Base-by-base conservation (phyloP, 1,140 invertebrate species). In the Plutomurus gul region DNA sequence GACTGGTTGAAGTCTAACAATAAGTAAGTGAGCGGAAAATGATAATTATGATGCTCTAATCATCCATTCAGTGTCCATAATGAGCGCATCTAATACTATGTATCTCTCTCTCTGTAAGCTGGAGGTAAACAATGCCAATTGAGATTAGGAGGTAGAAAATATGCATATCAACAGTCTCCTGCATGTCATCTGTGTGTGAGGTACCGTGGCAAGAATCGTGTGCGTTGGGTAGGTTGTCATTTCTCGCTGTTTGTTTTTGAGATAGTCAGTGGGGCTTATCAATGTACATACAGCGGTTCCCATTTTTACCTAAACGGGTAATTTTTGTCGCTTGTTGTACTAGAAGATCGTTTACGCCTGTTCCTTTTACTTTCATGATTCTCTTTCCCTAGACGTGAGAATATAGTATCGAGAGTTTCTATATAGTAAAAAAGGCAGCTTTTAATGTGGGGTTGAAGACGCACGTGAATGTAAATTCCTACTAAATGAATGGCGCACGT, bases 1-100 rank as follows among this genome's bases (percentile, higher is more conserved):
- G 56, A 30, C 27, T 65, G 16, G 56, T 11, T 65, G 30, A 33
- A 7, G 27, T 33, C 56, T n/a, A 65, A 65, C 56, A 65, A 65
- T 65, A 65, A 30, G 30, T 65, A 65, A 65, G 56, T 65, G 56
- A 65, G 56, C 56, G 56, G 56, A 65, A 65, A 65, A 65, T 65
- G 56, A 65, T 65, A 65, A 65, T 65, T 65, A 65, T 65, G 56
- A 65, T 65, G 56, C 56, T 65, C 56, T 65, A 65, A 65, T 65
- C 56, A 65, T 65, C 56, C 56, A 65, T 65, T 25, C 7, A 65
- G 56, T 65, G 56, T 65, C 56, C 13, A 27, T 65, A 65, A 65
- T 65, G 56, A 65, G 56, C 25, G 13, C 18, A 16, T 13, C 56
- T 65, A 33, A 33, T 65, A 65, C 13, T 30, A 25, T 13, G 30